phyloP scores from a whole-genome alignment of 2,888 invertebrate species.

The Osmoderma eremita region DNA sequence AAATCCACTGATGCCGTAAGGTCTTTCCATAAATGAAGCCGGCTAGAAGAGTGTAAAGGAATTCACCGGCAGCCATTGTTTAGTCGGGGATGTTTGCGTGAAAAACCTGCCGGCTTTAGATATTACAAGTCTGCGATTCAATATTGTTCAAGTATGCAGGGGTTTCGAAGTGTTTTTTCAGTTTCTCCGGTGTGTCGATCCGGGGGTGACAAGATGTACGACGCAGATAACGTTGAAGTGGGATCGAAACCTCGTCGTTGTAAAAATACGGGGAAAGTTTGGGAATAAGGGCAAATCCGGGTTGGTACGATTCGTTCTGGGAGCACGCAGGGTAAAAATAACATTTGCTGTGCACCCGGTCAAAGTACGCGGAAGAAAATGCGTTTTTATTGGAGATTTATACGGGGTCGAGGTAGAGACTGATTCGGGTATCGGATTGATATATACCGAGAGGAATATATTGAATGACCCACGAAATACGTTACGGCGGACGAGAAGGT shows the following conservation, averaged over 20 bases:
- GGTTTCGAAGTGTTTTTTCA: too few species aligned
- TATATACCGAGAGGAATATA: constrained; percentile 14
- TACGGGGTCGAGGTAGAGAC: not conserved
- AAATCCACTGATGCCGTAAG: too few species aligned
- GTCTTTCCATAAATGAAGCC: too few species aligned
- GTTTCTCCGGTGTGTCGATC: not conserved
- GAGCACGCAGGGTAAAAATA: constrained; percentile 1
- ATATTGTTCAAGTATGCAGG: too few species aligned
- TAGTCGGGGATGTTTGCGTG: too few species aligned
- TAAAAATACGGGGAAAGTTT: not conserved
- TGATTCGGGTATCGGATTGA: constrained; percentile 9
- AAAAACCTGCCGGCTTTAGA: too few species aligned
- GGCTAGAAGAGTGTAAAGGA: not conserved
- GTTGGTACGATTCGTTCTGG: constrained; percentile 5
- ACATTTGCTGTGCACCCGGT: constrained; percentile 10
- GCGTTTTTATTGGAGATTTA: constrained; percentile 27
- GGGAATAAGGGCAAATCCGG: constrained; percentile 6
- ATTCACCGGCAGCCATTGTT: too few species aligned
- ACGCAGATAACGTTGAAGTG: not conserved
- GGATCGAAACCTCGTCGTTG: not conserved
- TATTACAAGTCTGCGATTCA: too few species aligned
- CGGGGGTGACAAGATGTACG: not conserved
- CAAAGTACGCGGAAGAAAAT: constrained; percentile 19
- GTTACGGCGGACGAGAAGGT: not conserved
- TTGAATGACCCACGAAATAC: constrained; percentile 16